phyloP scores from a whole-genome alignment of 2,888 invertebrate genomes.

The Cremastobaeus sp. region DNA sequence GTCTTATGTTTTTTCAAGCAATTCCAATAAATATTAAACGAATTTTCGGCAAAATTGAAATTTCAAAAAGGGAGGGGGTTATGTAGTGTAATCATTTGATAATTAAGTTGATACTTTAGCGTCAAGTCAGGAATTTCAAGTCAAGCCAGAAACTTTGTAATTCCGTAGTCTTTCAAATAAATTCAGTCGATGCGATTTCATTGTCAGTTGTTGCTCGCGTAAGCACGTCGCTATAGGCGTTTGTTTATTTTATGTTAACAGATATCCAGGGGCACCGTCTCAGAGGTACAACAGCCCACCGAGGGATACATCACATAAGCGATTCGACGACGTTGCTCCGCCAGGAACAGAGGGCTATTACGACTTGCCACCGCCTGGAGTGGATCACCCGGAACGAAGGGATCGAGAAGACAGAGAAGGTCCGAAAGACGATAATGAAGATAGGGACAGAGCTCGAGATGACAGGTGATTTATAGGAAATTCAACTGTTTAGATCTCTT shows the following conservation, averaged over 20 bases:
- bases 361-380: conserved; percentile 75
- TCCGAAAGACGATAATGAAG: conserved; percentile 72
- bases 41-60: too few species aligned
- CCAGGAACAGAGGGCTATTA: conserved; percentile 79
- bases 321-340: conserved; percentile 77
- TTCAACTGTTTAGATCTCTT: too few species aligned
- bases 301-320: conserved; percentile 71
- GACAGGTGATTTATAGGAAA: conserved; percentile 69
- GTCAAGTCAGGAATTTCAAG: too few species aligned
- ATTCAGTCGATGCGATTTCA: conserved; percentile 26
- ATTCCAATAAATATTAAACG: too few species aligned
- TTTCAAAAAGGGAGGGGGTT: too few species aligned
- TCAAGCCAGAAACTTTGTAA: too few species aligned
- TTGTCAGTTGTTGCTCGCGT: not conserved
- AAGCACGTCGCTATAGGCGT: conserved; percentile 3
- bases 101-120: too few species aligned
- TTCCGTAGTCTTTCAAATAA: conserved; percentile 10
- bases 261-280: conserved; percentile 71
- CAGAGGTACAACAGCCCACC: conserved; percentile 68
- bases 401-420: conserved; percentile 71
- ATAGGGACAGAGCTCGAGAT: conserved; percentile 72
- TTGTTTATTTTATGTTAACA: conserved; percentile 70
- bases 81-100: too few species aligned
- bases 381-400: conserved; percentile 74
- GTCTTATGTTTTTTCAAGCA: too few species aligned